A percentile compares a stretch with the other conserved stretches of the same genome.
Conservation (phyloP, 2,797 vertebrate species). For the Lacerta viridis region DNA sequence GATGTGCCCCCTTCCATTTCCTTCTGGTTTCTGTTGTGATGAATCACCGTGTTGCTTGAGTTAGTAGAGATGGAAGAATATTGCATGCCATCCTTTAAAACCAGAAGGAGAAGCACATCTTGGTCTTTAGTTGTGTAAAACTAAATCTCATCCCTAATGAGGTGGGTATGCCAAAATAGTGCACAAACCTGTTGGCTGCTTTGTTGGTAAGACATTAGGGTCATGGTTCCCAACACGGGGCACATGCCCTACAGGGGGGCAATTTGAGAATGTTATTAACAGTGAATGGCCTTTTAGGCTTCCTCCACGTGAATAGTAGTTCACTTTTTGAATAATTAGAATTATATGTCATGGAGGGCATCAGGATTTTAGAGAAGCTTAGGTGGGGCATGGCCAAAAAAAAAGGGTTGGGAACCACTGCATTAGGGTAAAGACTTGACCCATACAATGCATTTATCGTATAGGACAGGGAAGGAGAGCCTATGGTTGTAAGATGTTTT, state of each 20-base stretch:
- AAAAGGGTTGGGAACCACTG: too few species aligned
- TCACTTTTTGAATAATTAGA: too few species aligned
- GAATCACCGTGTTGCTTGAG: neutral
- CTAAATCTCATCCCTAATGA: constrained; percentile 10
- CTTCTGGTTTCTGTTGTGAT: neutral
- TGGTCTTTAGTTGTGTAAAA: neutral
- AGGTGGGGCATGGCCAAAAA: too few species aligned
- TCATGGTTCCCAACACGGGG: too few species aligned
- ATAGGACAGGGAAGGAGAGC: neutral
- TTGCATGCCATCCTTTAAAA: neutral
- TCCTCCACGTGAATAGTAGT: too few species aligned
- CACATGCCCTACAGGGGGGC: too few species aligned
- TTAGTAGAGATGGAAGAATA: neutral
- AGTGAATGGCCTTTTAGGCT: too few species aligned
- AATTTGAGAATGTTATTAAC: too few species aligned
- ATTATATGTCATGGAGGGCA: too few species aligned
- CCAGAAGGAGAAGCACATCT: constrained; percentile 3
- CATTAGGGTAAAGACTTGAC: neutral
- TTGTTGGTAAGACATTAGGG: neutral
- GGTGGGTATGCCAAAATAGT: neutral
- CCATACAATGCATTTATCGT: neutral
- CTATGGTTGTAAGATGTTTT: neutral
- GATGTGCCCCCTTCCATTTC: neutral
- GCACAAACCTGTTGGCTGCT: neutral
- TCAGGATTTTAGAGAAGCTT: too few species aligned